A percentile compares a stretch with the other conserved stretches of the same genome.
phyloP scores from a whole-genome alignment of 64 coral and sea anemone genomes.

The Dendrophyllia cribrosa region DNA sequence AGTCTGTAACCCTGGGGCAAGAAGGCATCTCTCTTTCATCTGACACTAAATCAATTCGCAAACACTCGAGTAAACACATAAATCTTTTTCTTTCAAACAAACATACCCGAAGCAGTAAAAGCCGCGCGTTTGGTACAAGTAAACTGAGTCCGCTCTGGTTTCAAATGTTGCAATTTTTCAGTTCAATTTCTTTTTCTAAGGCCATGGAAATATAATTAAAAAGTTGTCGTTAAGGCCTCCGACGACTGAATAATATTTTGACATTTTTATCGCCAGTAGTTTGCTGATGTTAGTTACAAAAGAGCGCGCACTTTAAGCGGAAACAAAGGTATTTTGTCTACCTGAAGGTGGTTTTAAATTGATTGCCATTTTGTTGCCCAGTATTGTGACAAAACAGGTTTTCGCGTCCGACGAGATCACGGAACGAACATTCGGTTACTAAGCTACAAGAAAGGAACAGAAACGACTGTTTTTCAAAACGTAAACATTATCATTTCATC shows the following conservation, averaged over 20 bases:
- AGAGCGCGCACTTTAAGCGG: not conserved
- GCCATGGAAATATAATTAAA: not conserved
- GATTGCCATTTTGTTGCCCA: not conserved
- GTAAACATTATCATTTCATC: not conserved
- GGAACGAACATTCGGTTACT: not conserved
- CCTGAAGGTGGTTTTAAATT: not conserved
- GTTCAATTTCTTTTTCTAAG: not conserved
- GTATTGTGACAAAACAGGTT: not conserved
- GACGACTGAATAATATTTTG: not conserved
- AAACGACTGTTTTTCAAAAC: no score
- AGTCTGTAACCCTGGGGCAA: slow-evolving; percentile 27
- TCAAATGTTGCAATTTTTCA: not conserved
- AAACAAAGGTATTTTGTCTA: slow-evolving; percentile 18
- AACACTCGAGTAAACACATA: not conserved
- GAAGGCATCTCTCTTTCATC: slow-evolving; percentile 4
- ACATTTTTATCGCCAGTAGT: slow-evolving; percentile 35
- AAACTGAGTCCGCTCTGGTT: not conserved
- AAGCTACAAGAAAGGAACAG: not conserved
- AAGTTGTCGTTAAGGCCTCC: not conserved
- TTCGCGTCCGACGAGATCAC: not conserved
- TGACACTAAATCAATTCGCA: slow-evolving; percentile 28
- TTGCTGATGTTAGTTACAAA: not conserved
- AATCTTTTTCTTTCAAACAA: not conserved
- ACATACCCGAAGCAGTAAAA: not conserved
- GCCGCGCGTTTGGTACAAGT: not conserved